Conservation (phyloP, 2,888 invertebrate species). For the Brachyptera risi region DNA sequence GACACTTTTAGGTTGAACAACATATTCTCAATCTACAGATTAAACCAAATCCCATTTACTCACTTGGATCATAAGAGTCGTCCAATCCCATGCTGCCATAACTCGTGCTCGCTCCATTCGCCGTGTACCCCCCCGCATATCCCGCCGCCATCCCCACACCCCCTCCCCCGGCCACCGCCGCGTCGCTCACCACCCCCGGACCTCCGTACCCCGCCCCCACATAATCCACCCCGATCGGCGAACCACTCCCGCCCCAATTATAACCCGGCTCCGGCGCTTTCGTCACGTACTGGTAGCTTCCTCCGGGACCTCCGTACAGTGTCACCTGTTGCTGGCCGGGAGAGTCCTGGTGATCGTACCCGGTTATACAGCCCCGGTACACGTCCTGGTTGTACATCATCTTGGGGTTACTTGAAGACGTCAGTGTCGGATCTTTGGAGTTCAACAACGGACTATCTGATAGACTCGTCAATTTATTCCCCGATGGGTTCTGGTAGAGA, state of each 20-base stretch:
- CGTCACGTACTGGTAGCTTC: constrained; percentile 53
- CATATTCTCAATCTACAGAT: too few species aligned
- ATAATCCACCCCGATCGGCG: constrained; percentile 39
- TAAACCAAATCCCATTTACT: constrained; percentile 24
- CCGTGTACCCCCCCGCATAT: background rate
- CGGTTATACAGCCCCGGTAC: constrained; percentile 37
- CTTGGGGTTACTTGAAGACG: constrained; percentile 48
- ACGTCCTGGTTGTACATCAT: constrained; percentile 47
- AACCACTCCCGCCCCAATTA: constrained; percentile 36
- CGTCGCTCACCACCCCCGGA: constrained; percentile 34
- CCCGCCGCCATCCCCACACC: constrained; percentile 36
- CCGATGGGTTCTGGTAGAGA: constrained; percentile 42
- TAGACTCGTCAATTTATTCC: constrained; percentile 37
- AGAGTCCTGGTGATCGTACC: constrained; percentile 54
- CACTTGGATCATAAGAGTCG: constrained; percentile 47
- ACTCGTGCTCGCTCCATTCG: constrained; percentile 27
- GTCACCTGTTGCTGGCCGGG: constrained; percentile 59
- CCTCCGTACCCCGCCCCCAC: constrained; percentile 40
- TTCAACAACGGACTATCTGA: constrained; percentile 55
- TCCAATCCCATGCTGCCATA: constrained; percentile 43
- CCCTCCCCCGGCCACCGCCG: constrained; percentile 32
- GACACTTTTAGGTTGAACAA: too few species aligned
- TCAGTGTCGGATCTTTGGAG: constrained; percentile 61
- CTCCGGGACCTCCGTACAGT: constrained; percentile 51
- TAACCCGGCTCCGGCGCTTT: constrained; percentile 36